phyloP scores from a whole-genome alignment of 2,797 vertebrate genomes.

The Cygnus olor region DNA sequence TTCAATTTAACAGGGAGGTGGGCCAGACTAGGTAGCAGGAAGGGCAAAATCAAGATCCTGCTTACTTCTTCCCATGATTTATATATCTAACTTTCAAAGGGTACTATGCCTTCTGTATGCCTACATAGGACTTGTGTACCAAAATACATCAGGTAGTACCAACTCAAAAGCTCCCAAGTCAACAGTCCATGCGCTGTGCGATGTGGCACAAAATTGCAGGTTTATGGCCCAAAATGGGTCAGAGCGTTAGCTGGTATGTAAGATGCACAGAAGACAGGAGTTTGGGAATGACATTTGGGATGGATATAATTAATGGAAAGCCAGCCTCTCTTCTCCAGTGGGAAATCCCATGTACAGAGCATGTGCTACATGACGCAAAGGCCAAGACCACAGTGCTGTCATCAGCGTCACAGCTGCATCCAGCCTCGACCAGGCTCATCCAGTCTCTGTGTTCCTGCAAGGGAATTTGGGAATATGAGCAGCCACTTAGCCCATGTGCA shows the following conservation, averaged over 20 bases:
- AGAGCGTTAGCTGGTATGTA: background rate
- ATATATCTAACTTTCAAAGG: background rate
- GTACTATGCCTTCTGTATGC: background rate
- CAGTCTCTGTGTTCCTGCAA: background rate
- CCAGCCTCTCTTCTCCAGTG: background rate
- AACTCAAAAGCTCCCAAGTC: background rate
- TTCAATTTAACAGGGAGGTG: background rate
- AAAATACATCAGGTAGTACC: background rate
- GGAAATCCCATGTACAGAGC: background rate
- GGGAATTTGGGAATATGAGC: fast-evolving
- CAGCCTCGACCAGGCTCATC: background rate
- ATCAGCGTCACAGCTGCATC: background rate
- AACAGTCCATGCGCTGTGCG: background rate
- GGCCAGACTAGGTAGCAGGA: background rate
- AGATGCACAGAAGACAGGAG: background rate
- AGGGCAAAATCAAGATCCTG: background rate
- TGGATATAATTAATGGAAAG: background rate
- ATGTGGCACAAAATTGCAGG: background rate
- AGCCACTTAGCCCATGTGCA: fast-evolving
- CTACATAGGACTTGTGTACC: background rate
- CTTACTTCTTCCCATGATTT: background rate
- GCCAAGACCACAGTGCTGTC: fast-evolving
- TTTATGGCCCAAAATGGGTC: background rate
- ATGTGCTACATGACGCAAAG: background rate
- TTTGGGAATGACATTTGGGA: background rate